Base-by-base conservation (phyloP, 2,113 vertebrate species). In the Egretta garzetta region DNA sequence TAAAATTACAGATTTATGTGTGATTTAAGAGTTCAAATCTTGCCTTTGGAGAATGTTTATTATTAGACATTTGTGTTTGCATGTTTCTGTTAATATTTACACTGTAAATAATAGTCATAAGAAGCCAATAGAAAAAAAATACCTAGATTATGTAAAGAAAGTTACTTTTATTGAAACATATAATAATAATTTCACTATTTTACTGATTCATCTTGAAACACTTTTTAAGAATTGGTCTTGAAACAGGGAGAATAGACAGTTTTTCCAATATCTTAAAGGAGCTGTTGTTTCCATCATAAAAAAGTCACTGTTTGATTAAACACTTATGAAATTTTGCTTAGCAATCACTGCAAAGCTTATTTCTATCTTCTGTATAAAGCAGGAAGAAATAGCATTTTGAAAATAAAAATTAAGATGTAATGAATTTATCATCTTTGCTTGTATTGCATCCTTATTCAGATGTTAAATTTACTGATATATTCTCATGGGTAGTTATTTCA, bases 401-500 rank as follows among this genome's bases (percentile, higher is more conserved):
- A 39, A 63, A 45, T 53, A 62, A 77, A 81, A 58, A 59, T 37
- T 41, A 63, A 28, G 11, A 60, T 4, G 1, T 26, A 53, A 88
- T 77, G 47, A 60, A 77, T 55, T 28, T 88, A 52, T 47, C 20
- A 37, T 6, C 27, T 80, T 86, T 79, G 5, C 14, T 89, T 91
- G 4, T 24, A 68, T 56, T 79, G 47, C 26, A 84, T 68, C 22
- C 47, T 96, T 90, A 76, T 93, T 95, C 82, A 88, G 81, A 96
- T 35, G 27, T 15, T 63, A 86, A 82, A 93, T 96, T 97, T 81
- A 79, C 28, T 53, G 24, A 55, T 77, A 39, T 62, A 64, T 91
- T 94, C 68, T 95, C 66, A 70, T 39, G 63, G n/a, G 55, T 94
- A 95, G 89, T 70, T 96, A 97, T 97, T 93, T 96, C 89, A 93